Base-by-base conservation (phyloP, 2,888 invertebrate genomes). In the Sepiola atlantica region DNA sequence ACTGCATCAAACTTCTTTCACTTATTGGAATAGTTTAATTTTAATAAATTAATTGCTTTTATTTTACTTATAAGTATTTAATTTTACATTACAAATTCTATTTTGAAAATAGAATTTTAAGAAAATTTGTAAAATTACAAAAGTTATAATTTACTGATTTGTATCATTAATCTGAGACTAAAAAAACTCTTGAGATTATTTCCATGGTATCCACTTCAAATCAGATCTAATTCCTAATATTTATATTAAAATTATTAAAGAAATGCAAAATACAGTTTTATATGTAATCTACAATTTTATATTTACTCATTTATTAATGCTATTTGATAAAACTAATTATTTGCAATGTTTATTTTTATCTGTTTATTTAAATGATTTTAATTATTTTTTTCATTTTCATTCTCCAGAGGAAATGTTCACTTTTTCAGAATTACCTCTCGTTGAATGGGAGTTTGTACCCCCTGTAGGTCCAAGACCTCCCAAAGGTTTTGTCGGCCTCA, bases 381-480 rank as follows among this genome's bases (percentile, higher is more conserved):
- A 92, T 92, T 92, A 54, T 35, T 77, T 55, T 77, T 93, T 35
- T 45, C 32, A 55, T 93, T 77, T 93, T 93, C 55, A 93, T 93
- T 93, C 55, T 55, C 93, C 92, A 92, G 92, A 92, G 45, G 92
- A 92, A 92, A 92, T 92, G 92, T 93, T 61, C 61, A 61, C 93
- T 93, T 61, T 61, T 93, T 55, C 93, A 93, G 98, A 98, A 95
- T 98, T 98, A 97, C 98, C 98, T 16, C 98, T 99, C 95, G 98
- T 98, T n/a, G 99, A 99, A 97, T 99, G 99, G 99, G 99, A 99
- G 97, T 99, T 99, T 97, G 98, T 99, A 97, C 99, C 99, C 94
- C 98, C 99, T 93, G 98, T 99, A 94, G 99, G 99, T 12, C 99
- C 99, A 55, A 98, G 99, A 93, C 99, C 99, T 45, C 97, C 98